Conservation (phyloP, 1,140 invertebrate genomes). For the Lysiphlebus fabarum region DNA sequence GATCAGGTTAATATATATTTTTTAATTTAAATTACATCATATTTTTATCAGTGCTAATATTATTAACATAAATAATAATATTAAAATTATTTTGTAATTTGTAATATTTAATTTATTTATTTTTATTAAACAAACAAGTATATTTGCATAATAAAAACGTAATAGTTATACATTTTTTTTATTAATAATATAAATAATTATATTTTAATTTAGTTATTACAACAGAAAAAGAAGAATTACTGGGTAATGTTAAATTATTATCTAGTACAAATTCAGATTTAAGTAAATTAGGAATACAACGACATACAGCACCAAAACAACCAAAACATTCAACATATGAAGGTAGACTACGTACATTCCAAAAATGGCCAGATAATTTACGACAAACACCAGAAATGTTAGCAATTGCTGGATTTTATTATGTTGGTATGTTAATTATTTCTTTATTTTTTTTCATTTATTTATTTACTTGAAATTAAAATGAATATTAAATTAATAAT, state of each 20-base stretch:
- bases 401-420: conserved; percentile 76
- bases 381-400: conserved; percentile 66
- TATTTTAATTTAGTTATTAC: conserved; percentile 10
- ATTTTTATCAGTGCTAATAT: background rate
- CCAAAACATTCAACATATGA: conserved; percentile 63
- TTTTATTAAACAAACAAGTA: too few species aligned
- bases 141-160: background rate
- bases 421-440: conserved; percentile 56
- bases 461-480: background rate
- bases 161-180: conserved; percentile 11
- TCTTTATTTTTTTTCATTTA: too few species aligned
- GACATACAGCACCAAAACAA: conserved; percentile 61
- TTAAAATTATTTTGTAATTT: background rate
- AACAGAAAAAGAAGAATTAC: conserved; percentile 35
- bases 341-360: conserved; percentile 64
- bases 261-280: conserved; percentile 46
- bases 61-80: background rate
- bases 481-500: background rate
- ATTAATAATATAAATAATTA: conserved; percentile 6
- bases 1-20: too few species aligned
- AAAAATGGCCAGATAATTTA: conserved; percentile 61
- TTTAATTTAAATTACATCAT: conserved; percentile 4
- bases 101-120: conserved; percentile 2
- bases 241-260: conserved; percentile 41
- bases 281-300: conserved; percentile 63